A percentile compares a stretch with the other conserved stretches of the same genome.
These are phyloP conservation scores for Loris lydekkerianus DNA, from an alignment of 2,797 vertebrate species.

Conservation along the genomic window DNA sequence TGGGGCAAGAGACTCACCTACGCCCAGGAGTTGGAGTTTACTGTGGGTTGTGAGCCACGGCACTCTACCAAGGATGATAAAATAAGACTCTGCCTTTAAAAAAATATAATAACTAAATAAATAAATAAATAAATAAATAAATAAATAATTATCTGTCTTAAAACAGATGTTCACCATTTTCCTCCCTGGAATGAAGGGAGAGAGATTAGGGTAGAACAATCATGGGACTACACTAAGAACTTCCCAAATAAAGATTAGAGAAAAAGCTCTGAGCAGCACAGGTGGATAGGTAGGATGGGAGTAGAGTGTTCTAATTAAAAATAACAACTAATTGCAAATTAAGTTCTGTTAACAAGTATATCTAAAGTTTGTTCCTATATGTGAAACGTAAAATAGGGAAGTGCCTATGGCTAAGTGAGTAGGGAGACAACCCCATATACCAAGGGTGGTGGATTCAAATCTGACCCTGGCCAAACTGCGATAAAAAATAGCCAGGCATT, in stretches of 20 bases:
- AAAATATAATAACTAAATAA: no score
- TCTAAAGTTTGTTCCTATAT: slow-evolving; percentile 22
- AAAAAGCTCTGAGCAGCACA: not conserved
- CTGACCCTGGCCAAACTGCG: no score
- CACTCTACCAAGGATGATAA: no score
- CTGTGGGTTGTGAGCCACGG: no score
- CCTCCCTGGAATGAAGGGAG: not conserved
- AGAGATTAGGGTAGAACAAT: not conserved
- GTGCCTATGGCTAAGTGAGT: no score
- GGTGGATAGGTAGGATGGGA: not conserved
- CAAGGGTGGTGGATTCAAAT: no score
- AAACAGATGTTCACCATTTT: not conserved
- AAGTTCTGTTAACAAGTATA: slow-evolving; percentile 39
- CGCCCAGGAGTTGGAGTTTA: no score
- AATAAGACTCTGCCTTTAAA: no score
- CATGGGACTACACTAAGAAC: not conserved
- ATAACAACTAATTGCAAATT: slow-evolving; percentile 33
- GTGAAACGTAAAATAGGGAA: slow-evolving; percentile 24
- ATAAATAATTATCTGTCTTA: not conserved
- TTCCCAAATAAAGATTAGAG: slow-evolving; percentile 24
- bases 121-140: no score
- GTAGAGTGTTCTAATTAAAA: not conserved
- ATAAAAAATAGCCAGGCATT: no score
- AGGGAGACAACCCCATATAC: no score
- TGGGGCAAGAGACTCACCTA: no score